Evolutionary conservation across 35 echinoderm and acorn worm genomes (phyloP).

Genomic region (Chiridota heheva): DNA sequence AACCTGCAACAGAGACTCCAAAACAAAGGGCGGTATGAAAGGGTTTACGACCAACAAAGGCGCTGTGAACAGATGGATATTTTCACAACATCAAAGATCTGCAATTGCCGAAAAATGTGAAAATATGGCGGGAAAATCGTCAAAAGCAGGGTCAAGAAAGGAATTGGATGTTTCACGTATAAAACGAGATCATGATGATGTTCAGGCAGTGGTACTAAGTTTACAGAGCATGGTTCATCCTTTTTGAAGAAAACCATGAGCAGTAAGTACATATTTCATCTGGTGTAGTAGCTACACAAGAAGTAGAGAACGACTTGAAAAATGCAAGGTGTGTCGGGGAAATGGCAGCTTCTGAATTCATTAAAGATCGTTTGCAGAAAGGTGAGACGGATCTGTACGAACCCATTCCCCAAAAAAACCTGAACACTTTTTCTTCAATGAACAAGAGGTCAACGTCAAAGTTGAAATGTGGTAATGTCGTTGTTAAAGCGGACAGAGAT

Average conservation of each 20-base stretch:
- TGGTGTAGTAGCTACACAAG: not conserved
- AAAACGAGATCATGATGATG: slow-evolving; percentile 41
- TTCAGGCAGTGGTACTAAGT: slow-evolving; percentile 38
- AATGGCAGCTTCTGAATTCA: not conserved
- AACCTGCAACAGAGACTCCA: slow-evolving; percentile 68
- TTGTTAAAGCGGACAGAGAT: slow-evolving; percentile 39
- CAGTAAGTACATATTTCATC: not conserved
- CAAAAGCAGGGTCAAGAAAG: not conserved
- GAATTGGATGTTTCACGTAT: slow-evolving; percentile 17
- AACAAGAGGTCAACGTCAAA: slow-evolving; percentile 14
- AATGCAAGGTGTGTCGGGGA: not conserved
- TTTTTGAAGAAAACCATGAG: not conserved
- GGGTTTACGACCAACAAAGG: slow-evolving; percentile 63
- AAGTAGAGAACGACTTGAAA: not conserved
- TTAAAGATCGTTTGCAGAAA: not conserved
- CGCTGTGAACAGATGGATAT: slow-evolving; percentile 44
- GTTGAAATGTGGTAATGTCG: slow-evolving; percentile 54
- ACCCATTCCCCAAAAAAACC: not conserved
- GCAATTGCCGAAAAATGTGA: slow-evolving; percentile 44
- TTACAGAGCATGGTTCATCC: slow-evolving; percentile 52
- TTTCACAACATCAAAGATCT: slow-evolving; percentile 37
- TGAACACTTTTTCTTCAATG: not conserved
- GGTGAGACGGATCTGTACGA: not conserved
- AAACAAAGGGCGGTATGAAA: slow-evolving; percentile 57
- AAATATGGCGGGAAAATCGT: slow-evolving; percentile 58